Percentiles rank a stretch among this genome's conserved stretches.
phyloP scores from a whole-genome alignment of 2,113 vertebrate genomes.

The Xerus inauris region DNA sequence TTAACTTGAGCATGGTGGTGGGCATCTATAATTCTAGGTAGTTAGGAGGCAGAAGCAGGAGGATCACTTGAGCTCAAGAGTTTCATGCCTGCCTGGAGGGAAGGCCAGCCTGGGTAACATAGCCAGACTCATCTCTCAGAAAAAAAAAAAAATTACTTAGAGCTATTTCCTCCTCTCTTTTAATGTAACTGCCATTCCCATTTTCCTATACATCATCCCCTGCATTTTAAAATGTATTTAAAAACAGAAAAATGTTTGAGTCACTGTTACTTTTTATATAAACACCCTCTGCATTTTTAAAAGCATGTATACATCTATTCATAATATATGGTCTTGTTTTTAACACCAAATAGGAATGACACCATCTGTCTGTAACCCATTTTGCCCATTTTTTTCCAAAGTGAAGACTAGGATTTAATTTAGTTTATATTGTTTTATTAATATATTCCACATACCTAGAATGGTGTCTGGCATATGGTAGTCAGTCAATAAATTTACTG shows the following conservation, averaged over 20 bases:
- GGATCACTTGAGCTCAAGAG: neutral
- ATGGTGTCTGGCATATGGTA: neutral
- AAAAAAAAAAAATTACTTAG: neutral
- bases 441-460: neutral
- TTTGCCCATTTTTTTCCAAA: neutral
- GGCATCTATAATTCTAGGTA: neutral
- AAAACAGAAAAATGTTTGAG: no score
- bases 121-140: neutral
- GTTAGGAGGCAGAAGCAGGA: neutral
- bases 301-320: neutral
- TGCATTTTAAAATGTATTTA: no score
- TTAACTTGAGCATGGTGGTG: neutral
- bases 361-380: neutral
- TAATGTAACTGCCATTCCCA: neutral
- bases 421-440: neutral
- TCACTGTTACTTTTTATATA: no score
- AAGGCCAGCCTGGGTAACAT: neutral
- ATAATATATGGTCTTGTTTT: neutral
- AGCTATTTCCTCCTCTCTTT: neutral
- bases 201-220: neutral
- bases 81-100: neutral
- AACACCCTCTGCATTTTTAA: neutral
- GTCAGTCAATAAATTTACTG: neutral
- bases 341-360: conserved; percentile 20
- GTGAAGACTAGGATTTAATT: no score